Percentiles rank a stretch among this genome's conserved stretches.
phyloP scores from a whole-genome alignment of 2,113 vertebrate genomes.

The Casuarius casuarius region DNA sequence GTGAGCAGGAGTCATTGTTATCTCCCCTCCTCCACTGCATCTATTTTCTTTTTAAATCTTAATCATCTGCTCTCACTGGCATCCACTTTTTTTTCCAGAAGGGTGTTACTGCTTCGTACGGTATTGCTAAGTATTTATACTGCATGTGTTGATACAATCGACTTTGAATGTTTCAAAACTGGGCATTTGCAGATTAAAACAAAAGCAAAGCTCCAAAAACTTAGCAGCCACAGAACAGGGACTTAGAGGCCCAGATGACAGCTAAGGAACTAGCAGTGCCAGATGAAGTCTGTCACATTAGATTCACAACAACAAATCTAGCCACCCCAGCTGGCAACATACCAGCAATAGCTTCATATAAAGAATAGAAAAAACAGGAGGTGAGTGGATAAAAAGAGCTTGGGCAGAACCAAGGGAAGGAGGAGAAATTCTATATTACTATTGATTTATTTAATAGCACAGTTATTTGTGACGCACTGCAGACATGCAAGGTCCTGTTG shows the following conservation, averaged over 20 bases:
- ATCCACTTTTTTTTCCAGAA: background rate
- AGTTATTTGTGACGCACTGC: background rate
- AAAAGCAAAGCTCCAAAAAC: background rate
- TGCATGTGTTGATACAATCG: background rate
- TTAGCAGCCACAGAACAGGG: background rate
- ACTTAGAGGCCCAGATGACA: background rate
- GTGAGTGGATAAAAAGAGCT: background rate
- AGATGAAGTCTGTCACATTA: background rate
- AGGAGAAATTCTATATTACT: background rate
- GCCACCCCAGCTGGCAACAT: background rate
- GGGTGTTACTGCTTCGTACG: background rate
- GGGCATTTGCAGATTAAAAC: background rate
- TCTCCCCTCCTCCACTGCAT: background rate
- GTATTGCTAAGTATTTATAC: background rate
- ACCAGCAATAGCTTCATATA: background rate
- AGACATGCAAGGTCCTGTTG: background rate
- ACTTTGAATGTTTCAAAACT: background rate
- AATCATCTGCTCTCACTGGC: background rate
- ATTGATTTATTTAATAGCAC: background rate
- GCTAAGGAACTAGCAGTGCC: background rate
- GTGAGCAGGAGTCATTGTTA: background rate
- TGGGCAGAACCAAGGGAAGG: background rate
- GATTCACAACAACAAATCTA: background rate
- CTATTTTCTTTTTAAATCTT: background rate
- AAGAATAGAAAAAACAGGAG: background rate